Evolutionary conservation across 2,797 vertebrate species (phyloP), one percentile per base, ranked within the genome.

Genomic region (Heterohyrax brucei): DNA sequence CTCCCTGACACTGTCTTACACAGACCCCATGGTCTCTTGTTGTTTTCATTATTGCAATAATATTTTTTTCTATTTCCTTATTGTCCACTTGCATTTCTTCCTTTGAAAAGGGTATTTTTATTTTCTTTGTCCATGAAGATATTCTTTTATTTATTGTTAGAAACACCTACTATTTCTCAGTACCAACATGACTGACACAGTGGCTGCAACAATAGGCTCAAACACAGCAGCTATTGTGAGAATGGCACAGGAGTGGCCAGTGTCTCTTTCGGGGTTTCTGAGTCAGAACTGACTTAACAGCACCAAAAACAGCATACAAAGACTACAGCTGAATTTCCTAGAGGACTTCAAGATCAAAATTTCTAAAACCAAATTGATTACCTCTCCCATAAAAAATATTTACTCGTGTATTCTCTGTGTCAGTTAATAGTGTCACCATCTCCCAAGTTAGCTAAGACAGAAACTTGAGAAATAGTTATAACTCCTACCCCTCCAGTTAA

Each of bases 61-160:
- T 59, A 53, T 80, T 87, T 59, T n/a, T 78, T 88, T 81, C 39
- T 91, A 59, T 61, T 85, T 86, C 14, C 66, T 88, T 90, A 46
- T 83, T 86, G 12, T 91, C 39, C 39, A 13, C 61, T 90, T 72
- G n/a, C 44, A 76, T 83, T 56, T 95, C 77, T 93, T 89, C 44
- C 56, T 73, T 89, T 84, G 5, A 82, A 87, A 92, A 73, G 18
- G 83, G 0, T 2, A n/a, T 72, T 80, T 86, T 81, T 70, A 30
- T 53, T 93, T 88, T 53, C 73, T 93, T 89, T 75, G 44, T 64
- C 8, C 39, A 26, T 82, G 87, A 79, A 76, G 46, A 81, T 61
- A 53, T 77, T 61, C 33, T 89, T 94, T 95, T 61, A 76, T 53
- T 95, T 72, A 93, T 13, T 48, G 14, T 62, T 92, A 95, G 81